Conservation (phyloP, 2,113 vertebrate genomes). For the Jaculus jaculus region DNA sequence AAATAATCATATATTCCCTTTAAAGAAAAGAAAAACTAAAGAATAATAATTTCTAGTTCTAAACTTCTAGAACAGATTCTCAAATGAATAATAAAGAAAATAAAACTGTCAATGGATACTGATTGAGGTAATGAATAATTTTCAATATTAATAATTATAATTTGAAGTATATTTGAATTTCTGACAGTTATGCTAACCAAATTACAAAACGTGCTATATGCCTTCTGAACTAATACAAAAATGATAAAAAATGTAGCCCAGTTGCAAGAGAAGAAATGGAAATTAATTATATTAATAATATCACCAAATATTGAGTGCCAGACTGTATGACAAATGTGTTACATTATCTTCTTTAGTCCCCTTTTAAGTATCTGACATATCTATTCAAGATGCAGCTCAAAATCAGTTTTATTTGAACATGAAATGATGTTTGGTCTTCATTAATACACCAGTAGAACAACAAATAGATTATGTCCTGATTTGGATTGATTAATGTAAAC, state of each 20-base stretch:
- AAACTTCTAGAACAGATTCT: background rate
- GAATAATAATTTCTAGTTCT: background rate
- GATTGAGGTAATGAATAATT: background rate
- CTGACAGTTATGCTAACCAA: background rate
- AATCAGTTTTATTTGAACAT: background rate
- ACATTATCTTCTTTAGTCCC: constrained; percentile 13
- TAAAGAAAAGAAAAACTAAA: background rate
- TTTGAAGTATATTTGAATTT: background rate
- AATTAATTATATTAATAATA: constrained; percentile 12
- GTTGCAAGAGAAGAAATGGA: background rate
- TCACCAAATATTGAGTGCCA: background rate
- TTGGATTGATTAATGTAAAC: background rate
- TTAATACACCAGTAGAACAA: background rate
- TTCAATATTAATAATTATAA: background rate
- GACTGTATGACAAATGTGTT: background rate
- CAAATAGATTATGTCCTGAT: background rate
- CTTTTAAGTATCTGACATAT: background rate
- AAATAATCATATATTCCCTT: background rate
- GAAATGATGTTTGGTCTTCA: background rate
- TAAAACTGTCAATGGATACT: background rate
- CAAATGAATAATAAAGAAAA: background rate
- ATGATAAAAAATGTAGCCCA: background rate
- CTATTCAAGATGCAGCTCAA: background rate
- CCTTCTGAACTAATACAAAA: background rate
- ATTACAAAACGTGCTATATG: background rate